Base-by-base conservation (phyloP, 2,113 vertebrate species). In the Mus spicilegus region DNA sequence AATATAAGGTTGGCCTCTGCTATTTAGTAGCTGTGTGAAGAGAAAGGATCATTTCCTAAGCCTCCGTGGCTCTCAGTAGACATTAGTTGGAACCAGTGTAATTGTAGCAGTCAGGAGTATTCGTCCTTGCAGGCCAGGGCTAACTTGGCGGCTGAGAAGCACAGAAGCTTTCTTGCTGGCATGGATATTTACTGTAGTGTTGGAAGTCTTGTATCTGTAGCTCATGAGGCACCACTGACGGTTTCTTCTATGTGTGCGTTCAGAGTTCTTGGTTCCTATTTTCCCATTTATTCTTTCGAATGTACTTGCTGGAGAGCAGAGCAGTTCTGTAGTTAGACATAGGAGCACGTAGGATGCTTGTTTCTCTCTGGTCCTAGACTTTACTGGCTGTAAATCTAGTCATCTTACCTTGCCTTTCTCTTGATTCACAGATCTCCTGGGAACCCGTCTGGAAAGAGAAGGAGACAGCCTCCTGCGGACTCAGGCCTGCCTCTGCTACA, bases 401-500 rank as follows among this genome's bases (percentile, higher is more conserved):
- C 87, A 39, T 77, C 39, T 89, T 80, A 46, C 7, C 81, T 61
- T 54, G 72, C 84, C 95, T 33, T 93, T 36, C n/a, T 5, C 63
- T 7, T 96, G 63, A 82, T 63, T n/a, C 89, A 3, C 90, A 99
- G 99, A 99, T 97, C 98, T 99, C 11, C 98, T 99, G 61, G 99
- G 99, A 17, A 97, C 97, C 93, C 98, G 99, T 61, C 98, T 99
- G 97, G 99, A 99, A 96, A 98, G 90, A 0, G 98, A 99, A 77
- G 98, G 98, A 4, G 99, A 99, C 14, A 92, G 56, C 5, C 56
- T 98, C 19, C 98, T 99, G 80, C 99, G 99, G 97, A 98, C 98
- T 0, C 99, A 99, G 89, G 99, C 99, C 3, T 99, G 99, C 97
- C 99, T 99, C 89, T 99, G 99, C 94, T 99, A 99, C 91, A 99